Conservation (phyloP, 1,140 invertebrate species). For the Nephotettix cincticeps region DNA sequence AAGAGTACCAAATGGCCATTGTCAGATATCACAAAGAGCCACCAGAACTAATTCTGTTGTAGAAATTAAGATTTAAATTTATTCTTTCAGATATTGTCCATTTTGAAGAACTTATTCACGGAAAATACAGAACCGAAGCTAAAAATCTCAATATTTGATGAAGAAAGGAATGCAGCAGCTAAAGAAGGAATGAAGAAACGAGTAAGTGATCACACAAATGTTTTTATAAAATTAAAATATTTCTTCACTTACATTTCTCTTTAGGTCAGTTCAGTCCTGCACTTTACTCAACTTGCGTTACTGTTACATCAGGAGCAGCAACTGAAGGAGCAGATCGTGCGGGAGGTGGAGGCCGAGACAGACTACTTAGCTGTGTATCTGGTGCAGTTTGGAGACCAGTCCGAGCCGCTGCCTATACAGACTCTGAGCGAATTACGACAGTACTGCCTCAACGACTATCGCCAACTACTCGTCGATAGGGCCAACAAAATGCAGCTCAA, state of each 20-base stretch:
- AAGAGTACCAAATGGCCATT: too few species aligned
- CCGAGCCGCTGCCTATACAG: constrained; percentile 42
- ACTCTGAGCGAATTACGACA: constrained; percentile 47
- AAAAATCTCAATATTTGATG: constrained; percentile 54
- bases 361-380: constrained; percentile 60
- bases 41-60: too few species aligned
- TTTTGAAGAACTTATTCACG: background rate
- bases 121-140: constrained; percentile 41
- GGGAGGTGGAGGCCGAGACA: constrained; percentile 46
- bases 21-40: too few species aligned
- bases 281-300: too few species aligned
- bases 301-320: constrained; percentile 48
- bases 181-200: constrained; percentile 47
- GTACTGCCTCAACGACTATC: constrained; percentile 57
- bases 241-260: too few species aligned
- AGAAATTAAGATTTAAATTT: too few species aligned
- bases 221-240: too few species aligned
- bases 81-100: constrained; percentile 29
- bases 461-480: constrained; percentile 50
- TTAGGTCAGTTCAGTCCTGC: too few species aligned
- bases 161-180: constrained; percentile 54
- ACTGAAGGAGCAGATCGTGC: constrained; percentile 43
- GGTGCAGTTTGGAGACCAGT: constrained; percentile 46
- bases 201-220: constrained; percentile 44
- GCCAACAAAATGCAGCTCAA: constrained; percentile 54